Evolutionary conservation across 2,888 invertebrate species (phyloP).

Genomic region (Noctua fimbriata): DNA sequence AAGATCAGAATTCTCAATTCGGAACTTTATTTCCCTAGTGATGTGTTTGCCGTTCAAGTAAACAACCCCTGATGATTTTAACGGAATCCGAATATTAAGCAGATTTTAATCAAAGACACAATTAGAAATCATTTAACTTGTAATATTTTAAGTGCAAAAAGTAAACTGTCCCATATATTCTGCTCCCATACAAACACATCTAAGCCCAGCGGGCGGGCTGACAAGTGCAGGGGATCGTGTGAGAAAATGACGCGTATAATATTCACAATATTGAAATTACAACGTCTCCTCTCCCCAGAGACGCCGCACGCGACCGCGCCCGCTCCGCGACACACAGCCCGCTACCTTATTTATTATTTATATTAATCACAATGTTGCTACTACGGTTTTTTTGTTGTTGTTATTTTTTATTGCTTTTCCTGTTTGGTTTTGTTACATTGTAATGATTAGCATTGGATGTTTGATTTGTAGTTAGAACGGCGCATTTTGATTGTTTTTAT

Average conservation of each 20-base stretch:
- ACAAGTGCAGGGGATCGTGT: constrained; percentile 77
- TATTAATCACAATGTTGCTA: constrained; percentile 80
- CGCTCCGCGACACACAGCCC: constrained; percentile 72
- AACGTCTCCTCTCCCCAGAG: constrained; percentile 75
- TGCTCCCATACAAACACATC: constrained; percentile 52
- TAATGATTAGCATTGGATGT: constrained; percentile 35
- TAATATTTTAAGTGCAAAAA: constrained; percentile 18
- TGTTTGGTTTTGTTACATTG: constrained; percentile 42
- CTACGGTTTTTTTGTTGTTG: constrained; percentile 73
- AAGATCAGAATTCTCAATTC: neutral
- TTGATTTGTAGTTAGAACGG: constrained; percentile 23
- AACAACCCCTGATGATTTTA: neutral
- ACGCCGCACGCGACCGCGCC: constrained; percentile 72
- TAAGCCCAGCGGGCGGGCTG: constrained; percentile 70
- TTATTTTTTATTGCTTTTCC: constrained; percentile 63
- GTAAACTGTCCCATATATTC: constrained; percentile 53
- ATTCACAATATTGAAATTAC: constrained; percentile 85
- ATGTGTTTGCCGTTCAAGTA: neutral
- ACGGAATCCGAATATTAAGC: neutral
- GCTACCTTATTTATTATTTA: constrained; percentile 86
- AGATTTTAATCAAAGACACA: neutral
- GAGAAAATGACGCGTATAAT: constrained; percentile 86
- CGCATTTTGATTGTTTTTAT: neutral
- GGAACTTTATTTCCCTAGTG: constrained; percentile 1
- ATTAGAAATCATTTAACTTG: constrained; percentile 19